phyloP scores from a whole-genome alignment of 2,888 invertebrate genomes.

The Blera fallax region DNA sequence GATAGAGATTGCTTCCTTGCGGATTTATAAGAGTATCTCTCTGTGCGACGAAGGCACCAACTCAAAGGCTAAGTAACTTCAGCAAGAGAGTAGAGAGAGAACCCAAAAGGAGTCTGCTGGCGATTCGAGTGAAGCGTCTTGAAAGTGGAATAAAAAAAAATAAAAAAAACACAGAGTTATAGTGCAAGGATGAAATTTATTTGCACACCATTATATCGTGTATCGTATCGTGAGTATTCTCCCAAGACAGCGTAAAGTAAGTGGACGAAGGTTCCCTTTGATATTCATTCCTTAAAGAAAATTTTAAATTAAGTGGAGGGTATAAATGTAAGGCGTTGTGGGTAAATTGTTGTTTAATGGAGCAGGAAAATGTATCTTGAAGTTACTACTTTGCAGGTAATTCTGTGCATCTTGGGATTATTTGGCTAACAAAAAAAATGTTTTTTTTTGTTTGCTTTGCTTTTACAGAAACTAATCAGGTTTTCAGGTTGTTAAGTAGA shows the following conservation, averaged over 20 bases:
- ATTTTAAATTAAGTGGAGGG: constrained; percentile 67
- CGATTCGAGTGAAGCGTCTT: constrained; percentile 57
- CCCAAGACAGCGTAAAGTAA: constrained; percentile 58
- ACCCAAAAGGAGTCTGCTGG: constrained; percentile 56
- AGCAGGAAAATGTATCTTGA: constrained; percentile 58
- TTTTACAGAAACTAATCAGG: neutral
- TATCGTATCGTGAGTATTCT: constrained; percentile 68
- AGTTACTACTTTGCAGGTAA: constrained; percentile 67
- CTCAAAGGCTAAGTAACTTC: constrained; percentile 70
- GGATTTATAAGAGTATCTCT: constrained; percentile 57
- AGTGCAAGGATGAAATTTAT: constrained; percentile 70
- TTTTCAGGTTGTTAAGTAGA: neutral
- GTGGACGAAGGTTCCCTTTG: constrained; percentile 67
- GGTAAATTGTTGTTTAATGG: constrained; percentile 69
- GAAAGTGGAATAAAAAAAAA: constrained; percentile 34
- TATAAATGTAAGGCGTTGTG: constrained; percentile 64
- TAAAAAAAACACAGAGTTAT: constrained; percentile 55
- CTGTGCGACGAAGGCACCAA: constrained; percentile 6
- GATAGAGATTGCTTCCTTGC: constrained; percentile 59
- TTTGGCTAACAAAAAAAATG: constrained; percentile 3
- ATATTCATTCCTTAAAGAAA: constrained; percentile 70
- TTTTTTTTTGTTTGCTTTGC: neutral
- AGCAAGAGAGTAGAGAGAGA: constrained; percentile 35
- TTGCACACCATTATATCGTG: constrained; percentile 72
- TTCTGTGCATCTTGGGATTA: constrained; percentile 43